A percentile compares a stretch with the other conserved stretches of the same genome.
Conservation (phyloP, 2,888 invertebrate genomes). For the Spilosoma lubricipeda region DNA sequence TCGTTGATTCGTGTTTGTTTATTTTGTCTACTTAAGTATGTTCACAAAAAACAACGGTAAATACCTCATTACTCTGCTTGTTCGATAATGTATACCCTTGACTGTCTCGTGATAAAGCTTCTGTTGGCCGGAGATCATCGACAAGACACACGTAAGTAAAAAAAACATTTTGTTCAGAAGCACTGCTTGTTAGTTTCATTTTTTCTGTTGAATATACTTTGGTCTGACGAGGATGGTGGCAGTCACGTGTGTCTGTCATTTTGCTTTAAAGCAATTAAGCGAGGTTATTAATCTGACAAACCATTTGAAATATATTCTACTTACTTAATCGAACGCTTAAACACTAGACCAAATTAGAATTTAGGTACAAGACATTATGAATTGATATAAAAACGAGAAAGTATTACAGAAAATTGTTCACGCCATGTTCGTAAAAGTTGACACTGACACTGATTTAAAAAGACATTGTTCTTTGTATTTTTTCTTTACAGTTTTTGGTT, state of each 20-base stretch:
- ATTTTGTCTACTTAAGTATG: not conserved
- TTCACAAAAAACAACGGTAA: too few species aligned
- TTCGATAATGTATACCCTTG: constrained; percentile 8
- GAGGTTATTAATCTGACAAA: constrained; percentile 19
- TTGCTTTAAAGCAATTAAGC: constrained; percentile 21
- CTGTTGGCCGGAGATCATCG: constrained; percentile 63
- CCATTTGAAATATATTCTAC: constrained; percentile 47
- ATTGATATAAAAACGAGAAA: constrained; percentile 24
- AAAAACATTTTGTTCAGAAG: constrained; percentile 72
- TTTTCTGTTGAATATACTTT: constrained; percentile 40
- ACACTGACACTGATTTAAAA: constrained; percentile 44
- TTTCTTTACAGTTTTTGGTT: constrained; percentile 18
- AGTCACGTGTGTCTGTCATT: constrained; percentile 41
- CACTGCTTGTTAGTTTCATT: constrained; percentile 64
- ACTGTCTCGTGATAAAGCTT: constrained; percentile 33
- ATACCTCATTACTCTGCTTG: constrained; percentile 13
- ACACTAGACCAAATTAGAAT: constrained; percentile 31
- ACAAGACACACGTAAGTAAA: constrained; percentile 74
- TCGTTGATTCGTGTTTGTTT: not conserved
- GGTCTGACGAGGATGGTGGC: constrained; percentile 22
- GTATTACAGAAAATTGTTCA: constrained; percentile 23
- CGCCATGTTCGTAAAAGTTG: constrained; percentile 31
- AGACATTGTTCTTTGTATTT: constrained; percentile 32
- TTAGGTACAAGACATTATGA: constrained; percentile 38
- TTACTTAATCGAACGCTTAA: constrained; percentile 33